Base-by-base conservation (phyloP, 2,888 invertebrate species). In the Clanis bilineata region DNA sequence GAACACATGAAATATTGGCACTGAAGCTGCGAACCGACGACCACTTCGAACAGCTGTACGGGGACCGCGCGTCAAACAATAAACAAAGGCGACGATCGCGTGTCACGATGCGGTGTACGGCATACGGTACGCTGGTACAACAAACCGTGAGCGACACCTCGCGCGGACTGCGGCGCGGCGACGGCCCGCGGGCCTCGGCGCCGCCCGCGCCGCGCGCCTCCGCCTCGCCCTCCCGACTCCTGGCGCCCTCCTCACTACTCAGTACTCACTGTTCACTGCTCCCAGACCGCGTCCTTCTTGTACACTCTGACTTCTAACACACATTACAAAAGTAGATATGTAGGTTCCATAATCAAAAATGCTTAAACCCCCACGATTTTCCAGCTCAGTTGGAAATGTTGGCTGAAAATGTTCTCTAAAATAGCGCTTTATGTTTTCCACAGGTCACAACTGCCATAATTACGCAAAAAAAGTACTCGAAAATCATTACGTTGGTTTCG, bases 71-170 rank as follows among this genome's bases (percentile, higher is more conserved):
- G 80, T 79, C 68, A 68, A 77, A 80, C 82, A 80, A 87, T 86
- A 91, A 91, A 90, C 90, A 90, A 90, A 90, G 88, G 74, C 73
- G 69, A 73, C 77, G 82, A 83, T 82, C 84, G 86, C 81, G 83
- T 71, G 73, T 73, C 69, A 65, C 69, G 71, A 63, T 66, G 64
- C 72, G 70, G 70, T 67, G 67, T 66, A 64, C 61, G 62, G 68
- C 61, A 66, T 61, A 66, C 66, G 65, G 60, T 69, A 61, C 64
- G 62, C 72, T 65, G 68, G 76, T 80, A 87, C 88, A 72, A 85
- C 83, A 68, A 73, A 77, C 87, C 86, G 77, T 65, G 80, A 75
- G 77, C 82, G 85, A 83, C 82, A 76, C 79, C 82, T 82, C 81
- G 83, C 88, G 85, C 86, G 86, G 84, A 90, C 90, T 90, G 90